Percentiles rank a stretch among this genome's conserved stretches.
Conservation (phyloP, 1,140 invertebrate species). For the Drosophila neocordata region DNA sequence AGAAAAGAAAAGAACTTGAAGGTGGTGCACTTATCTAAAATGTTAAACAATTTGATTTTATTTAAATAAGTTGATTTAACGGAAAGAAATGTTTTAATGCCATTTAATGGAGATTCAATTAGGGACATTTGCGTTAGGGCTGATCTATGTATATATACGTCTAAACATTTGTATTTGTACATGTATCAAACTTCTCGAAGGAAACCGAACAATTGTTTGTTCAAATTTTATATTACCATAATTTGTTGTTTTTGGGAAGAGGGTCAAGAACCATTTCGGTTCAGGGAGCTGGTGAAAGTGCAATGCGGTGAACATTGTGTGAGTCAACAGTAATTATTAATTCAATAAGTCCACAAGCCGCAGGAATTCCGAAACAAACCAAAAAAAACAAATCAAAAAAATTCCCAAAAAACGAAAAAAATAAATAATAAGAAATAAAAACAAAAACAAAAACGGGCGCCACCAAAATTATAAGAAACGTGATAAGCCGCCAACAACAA, state of each 20-base stretch:
- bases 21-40: too few relatives aligned
- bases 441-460: slow-evolving; percentile 17
- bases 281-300: slow-evolving; percentile 49
- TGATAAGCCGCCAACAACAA: slow-evolving; percentile 53
- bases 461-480: slow-evolving; percentile 50
- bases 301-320: slow-evolving; percentile 29
- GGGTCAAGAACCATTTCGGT: slow-evolving; percentile 44
- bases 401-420: slow-evolving; percentile 66
- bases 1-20: too few relatives aligned
- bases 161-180: too few relatives aligned
- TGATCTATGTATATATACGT: too few relatives aligned
- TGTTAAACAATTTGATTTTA: too few relatives aligned
- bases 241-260: slow-evolving; percentile 2
- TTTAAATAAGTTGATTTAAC: too few relatives aligned
- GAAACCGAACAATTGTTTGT: background rate
- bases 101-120: too few relatives aligned
- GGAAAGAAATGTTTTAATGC: too few relatives aligned
- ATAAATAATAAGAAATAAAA: slow-evolving; percentile 35
- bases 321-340: slow-evolving; percentile 1
- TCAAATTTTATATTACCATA: slow-evolving; percentile 20
- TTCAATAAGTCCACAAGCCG: slow-evolving; percentile 11
- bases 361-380: slow-evolving; percentile 49
- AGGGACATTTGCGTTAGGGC: too few relatives aligned
- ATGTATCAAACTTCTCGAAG: too few relatives aligned
- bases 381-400: slow-evolving; percentile 38